A percentile compares a stretch with the other conserved stretches of the same genome.
Conservation (phyloP, 2,888 invertebrate species). For the Tolmerus cingulatus region DNA sequence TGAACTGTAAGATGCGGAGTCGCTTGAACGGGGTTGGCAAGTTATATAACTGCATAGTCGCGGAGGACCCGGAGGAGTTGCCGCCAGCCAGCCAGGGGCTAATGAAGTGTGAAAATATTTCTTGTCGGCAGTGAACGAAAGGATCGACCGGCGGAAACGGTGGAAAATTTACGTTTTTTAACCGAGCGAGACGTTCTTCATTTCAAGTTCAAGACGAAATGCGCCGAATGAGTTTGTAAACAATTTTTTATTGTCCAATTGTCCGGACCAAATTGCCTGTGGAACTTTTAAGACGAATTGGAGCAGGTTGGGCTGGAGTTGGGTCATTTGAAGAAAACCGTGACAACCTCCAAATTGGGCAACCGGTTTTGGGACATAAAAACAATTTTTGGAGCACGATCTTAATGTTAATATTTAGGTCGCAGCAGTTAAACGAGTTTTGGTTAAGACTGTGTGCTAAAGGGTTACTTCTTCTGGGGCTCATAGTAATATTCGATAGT, state of each 20-base stretch:
- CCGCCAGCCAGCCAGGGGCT: neutral
- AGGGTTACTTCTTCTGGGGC: neutral
- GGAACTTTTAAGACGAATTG: neutral
- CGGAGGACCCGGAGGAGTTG: neutral
- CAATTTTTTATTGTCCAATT: neutral
- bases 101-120: neutral
- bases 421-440: neutral
- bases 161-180: neutral
- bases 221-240: neutral
- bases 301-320: neutral
- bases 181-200: neutral
- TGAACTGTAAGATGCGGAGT: neutral
- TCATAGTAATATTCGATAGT: too few relatives aligned
- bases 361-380: neutral
- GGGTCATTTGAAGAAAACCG: neutral
- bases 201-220: neutral
- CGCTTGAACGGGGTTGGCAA: neutral
- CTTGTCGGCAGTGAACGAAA: neutral
- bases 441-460: neutral
- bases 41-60: neutral
- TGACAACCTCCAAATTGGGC: neutral
- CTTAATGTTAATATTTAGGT: neutral
- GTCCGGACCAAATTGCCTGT: neutral
- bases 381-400: neutral
- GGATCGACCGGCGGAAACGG: neutral